phyloP scores from a whole-genome alignment of 37 sponge, comb jelly and placozoan species.

The Petrosia ficiformis region DNA sequence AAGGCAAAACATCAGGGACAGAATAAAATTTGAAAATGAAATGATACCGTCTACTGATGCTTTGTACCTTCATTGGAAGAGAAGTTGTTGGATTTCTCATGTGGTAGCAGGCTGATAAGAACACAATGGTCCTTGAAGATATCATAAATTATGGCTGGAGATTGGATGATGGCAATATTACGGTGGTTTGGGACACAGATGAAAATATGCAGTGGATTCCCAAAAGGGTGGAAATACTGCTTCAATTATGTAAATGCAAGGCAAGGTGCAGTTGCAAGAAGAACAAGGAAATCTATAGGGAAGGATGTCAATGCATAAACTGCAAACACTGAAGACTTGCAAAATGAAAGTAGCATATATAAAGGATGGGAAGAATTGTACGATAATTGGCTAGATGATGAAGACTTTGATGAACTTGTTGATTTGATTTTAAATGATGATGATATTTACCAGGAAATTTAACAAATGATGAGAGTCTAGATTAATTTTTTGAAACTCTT shows the following conservation, averaged over 20 bases:
- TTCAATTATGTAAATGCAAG: constrained; percentile 11
- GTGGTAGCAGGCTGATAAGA: constrained; percentile 10
- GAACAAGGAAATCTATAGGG: neutral
- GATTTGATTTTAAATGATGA: too few relatives aligned
- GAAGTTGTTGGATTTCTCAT: too few relatives aligned
- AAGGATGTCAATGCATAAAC: neutral
- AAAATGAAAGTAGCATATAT: too few relatives aligned
- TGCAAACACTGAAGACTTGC: too few relatives aligned
- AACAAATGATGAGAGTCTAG: too few relatives aligned
- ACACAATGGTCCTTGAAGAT: neutral
- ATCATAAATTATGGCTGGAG: constrained; percentile 3
- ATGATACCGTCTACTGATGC: constrained; percentile 9
- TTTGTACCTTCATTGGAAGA: constrained; percentile 6
- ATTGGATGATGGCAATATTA: neutral
- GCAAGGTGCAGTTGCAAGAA: neutral
- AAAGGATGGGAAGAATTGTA: too few relatives aligned
- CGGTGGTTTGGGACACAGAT: constrained; percentile 18
- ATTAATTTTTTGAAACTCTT: too few relatives aligned
- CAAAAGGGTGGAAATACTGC: neutral
- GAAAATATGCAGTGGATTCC: neutral
- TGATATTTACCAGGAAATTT: too few relatives aligned
- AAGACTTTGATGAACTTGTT: too few relatives aligned
- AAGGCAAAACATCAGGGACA: constrained; percentile 10
- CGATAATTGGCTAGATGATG: too few relatives aligned
- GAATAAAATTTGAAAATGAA: constrained; percentile 6